Percentiles rank a stretch among this genome's conserved stretches.
These are phyloP conservation scores for Rhagonycha fulva DNA, from an alignment of 2,888 invertebrate species.

Conservation along the genomic window DNA sequence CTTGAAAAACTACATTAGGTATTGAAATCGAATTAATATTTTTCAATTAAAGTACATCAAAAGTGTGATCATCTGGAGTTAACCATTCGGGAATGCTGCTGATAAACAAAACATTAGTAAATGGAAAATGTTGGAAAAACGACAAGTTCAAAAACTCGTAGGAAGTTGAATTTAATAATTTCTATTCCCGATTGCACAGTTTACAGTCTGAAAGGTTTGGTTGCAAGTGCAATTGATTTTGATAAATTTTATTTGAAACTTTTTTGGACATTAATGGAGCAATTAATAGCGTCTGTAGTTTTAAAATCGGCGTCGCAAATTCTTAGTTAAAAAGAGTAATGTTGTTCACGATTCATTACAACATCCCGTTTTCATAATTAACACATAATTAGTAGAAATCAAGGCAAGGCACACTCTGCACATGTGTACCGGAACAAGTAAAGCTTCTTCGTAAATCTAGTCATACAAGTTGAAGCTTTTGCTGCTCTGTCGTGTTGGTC, in stretches of 20 bases:
- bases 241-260: neutral
- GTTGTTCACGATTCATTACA: constrained; percentile 43
- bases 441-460: constrained; percentile 3
- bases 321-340: constrained; percentile 13
- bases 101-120: too few relatives aligned
- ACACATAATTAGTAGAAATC: constrained; percentile 49
- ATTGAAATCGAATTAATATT: too few relatives aligned
- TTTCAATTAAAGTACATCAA: too few relatives aligned
- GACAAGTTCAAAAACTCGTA: neutral
- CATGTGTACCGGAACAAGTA: constrained; percentile 15
- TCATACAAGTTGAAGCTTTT: constrained; percentile 1
- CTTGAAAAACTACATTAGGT: too few relatives aligned
- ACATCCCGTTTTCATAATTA: constrained; percentile 50
- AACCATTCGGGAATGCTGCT: too few relatives aligned
- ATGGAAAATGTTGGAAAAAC: too few relatives aligned
- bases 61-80: too few relatives aligned
- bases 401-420: constrained; percentile 35
- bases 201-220: too few relatives aligned
- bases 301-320: constrained; percentile 15
- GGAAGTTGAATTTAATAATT: neutral
- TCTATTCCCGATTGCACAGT: neutral
- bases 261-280: neutral
- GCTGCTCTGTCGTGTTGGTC: constrained; percentile 12
- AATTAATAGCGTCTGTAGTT: neutral
- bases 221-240: neutral